A percentile compares a stretch with the other conserved stretches of the same genome.
phyloP scores from a whole-genome alignment of 2,797 vertebrate species.

The Falco columbarius region DNA sequence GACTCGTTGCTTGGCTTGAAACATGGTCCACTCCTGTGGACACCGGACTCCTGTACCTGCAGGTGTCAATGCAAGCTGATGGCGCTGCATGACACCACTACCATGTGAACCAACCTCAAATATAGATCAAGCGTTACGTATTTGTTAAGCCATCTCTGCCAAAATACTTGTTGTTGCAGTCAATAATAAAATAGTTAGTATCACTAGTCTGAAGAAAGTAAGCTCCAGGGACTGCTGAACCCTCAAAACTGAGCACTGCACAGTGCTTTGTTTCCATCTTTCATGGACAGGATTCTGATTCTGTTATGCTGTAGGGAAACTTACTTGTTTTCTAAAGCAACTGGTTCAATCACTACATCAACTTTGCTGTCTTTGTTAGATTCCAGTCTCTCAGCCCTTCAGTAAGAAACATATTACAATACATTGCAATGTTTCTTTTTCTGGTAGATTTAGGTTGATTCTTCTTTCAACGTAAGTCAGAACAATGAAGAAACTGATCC shows the following conservation, averaged over 20 bases:
- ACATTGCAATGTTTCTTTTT: not conserved
- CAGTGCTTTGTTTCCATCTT: not conserved
- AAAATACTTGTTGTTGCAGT: not conserved
- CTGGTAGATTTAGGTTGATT: not conserved
- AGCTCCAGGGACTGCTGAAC: not conserved
- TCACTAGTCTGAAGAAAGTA: not conserved
- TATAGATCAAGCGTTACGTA: not conserved
- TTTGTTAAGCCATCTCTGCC: not conserved
- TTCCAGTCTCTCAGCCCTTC: not conserved
- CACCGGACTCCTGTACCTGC: not conserved
- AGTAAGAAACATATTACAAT: not conserved
- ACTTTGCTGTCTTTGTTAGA: not conserved
- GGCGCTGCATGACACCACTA: not conserved
- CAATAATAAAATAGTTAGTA: fast-evolving
- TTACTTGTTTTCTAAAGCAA: not conserved
- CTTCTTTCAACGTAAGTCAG: not conserved
- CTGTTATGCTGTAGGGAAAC: not conserved
- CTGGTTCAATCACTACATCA: not conserved
- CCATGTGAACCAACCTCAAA: not conserved
- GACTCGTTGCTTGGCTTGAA: not conserved
- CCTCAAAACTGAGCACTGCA: not conserved
- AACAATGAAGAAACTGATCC: not conserved
- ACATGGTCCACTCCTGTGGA: not conserved
- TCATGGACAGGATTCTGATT: not conserved
- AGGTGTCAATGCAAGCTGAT: not conserved